phyloP scores from a whole-genome alignment of 2,888 invertebrate species.

The Eupithecia tripunctaria region DNA sequence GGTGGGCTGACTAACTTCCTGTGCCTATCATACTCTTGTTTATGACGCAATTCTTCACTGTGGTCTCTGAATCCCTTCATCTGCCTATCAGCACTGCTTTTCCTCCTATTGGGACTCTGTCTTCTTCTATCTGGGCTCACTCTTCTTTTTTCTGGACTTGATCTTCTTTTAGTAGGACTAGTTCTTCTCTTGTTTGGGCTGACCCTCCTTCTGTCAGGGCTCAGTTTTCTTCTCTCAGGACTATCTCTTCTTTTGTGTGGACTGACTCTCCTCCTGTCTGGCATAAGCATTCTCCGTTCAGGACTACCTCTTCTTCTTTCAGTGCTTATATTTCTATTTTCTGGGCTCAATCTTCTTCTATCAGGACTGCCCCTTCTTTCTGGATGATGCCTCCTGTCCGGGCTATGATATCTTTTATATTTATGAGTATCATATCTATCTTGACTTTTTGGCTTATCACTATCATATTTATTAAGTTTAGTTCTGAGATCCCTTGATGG shows the following conservation, averaged over 20 bases:
- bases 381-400: slow-evolving; percentile 30
- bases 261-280: slow-evolving; percentile 30
- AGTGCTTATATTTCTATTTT: slow-evolving; percentile 7
- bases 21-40: slow-evolving; percentile 51
- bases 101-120: slow-evolving; percentile 22
- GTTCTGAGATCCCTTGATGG: slow-evolving; percentile 43
- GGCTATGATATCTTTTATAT: slow-evolving; percentile 46
- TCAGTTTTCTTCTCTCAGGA: slow-evolving; percentile 29
- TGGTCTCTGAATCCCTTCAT: slow-evolving; percentile 48
- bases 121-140: slow-evolving; percentile 19
- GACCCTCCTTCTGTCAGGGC: slow-evolving; percentile 15
- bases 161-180: slow-evolving; percentile 24
- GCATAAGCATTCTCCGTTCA: slow-evolving; percentile 10
- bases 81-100: slow-evolving; percentile 55
- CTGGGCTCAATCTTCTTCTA: slow-evolving; percentile 23
- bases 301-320: slow-evolving; percentile 13
- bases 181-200: slow-evolving; percentile 31
- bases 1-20: slow-evolving; percentile 60
- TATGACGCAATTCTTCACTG: slow-evolving; percentile 50
- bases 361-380: slow-evolving; percentile 32
- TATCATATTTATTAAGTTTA: slow-evolving; percentile 49
- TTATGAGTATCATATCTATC: slow-evolving; percentile 57
- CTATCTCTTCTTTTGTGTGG: slow-evolving; percentile 28
- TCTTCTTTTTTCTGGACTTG: slow-evolving; percentile 32
- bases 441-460: slow-evolving; percentile 49